Conservation (phyloP, 2,113 vertebrate genomes). For the Neolamprologus modestus region DNA sequence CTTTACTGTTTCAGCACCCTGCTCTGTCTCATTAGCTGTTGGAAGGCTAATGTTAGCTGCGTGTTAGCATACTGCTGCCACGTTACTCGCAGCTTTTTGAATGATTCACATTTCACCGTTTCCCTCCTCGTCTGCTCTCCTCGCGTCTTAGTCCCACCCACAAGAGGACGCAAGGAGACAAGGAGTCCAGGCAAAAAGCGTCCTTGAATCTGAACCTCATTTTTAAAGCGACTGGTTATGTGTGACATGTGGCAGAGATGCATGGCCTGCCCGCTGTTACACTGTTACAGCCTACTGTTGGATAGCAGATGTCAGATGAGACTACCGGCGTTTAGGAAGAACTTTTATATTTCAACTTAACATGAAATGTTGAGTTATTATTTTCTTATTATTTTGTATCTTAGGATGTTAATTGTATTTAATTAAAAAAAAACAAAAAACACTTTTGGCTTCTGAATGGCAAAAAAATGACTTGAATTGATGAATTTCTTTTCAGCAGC, state of each 20-base stretch:
- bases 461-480: not conserved
- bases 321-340: not conserved
- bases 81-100: not conserved
- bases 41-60: not conserved
- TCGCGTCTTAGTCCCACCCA: not conserved
- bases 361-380: not conserved
- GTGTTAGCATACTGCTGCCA: not conserved
- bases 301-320: not conserved
- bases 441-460: not conserved
- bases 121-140: not conserved
- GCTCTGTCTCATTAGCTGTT: not conserved
- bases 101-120: not conserved
- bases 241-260: not conserved
- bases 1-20: not conserved
- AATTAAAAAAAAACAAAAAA: fast-evolving
- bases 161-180: not conserved
- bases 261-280: not conserved
- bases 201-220: not conserved
- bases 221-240: not conserved
- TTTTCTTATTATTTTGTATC: not conserved
- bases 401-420: not conserved
- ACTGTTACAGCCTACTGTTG: not conserved
- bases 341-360: not conserved
- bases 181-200: not conserved
- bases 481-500: not conserved